A percentile compares a stretch with the other conserved stretches of the same genome.
Evolutionary conservation across 2,888 invertebrate species (phyloP).

Genomic region (Ceramica pisi): DNA sequence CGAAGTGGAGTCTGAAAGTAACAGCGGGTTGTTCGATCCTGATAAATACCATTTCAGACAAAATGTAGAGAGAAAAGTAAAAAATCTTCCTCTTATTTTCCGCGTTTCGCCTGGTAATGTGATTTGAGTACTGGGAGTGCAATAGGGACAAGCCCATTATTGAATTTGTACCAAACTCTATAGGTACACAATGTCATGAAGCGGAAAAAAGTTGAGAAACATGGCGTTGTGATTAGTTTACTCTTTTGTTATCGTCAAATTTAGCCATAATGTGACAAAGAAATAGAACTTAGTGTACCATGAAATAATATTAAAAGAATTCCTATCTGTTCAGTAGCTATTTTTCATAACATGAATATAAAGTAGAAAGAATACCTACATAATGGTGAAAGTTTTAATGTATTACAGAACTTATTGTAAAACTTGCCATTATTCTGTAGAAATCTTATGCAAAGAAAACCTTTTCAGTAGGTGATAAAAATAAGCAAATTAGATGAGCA

Average conservation of each 20-base stretch:
- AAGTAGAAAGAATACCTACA: constrained; percentile 42
- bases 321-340: constrained; percentile 15
- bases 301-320: constrained; percentile 22
- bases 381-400: constrained; percentile 53
- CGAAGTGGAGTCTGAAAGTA: constrained; percentile 26
- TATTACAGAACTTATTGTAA: constrained; percentile 61
- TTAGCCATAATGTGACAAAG: constrained; percentile 18
- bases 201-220: constrained; percentile 30
- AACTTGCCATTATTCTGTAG: constrained; percentile 43
- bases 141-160: constrained; percentile 59
- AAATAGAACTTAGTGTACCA: not conserved
- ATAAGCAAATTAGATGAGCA: constrained; percentile 71
- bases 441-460: constrained; percentile 52
- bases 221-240: constrained; percentile 35
- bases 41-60: constrained; percentile 48
- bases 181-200: constrained; percentile 56
- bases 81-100: constrained; percentile 41
- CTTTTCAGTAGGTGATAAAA: constrained; percentile 69
- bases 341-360: constrained; percentile 52
- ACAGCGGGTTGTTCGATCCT: constrained; percentile 42
- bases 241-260: constrained; percentile 33
- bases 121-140: constrained; percentile 61
- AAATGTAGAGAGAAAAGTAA: constrained; percentile 37
- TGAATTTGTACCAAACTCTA: constrained; percentile 57
- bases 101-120: constrained; percentile 55